Percentiles rank a stretch among this genome's conserved stretches.
Evolutionary conservation across 2,888 invertebrate genomes (phyloP).

Genomic region (Agriopis aurantiaria): DNA sequence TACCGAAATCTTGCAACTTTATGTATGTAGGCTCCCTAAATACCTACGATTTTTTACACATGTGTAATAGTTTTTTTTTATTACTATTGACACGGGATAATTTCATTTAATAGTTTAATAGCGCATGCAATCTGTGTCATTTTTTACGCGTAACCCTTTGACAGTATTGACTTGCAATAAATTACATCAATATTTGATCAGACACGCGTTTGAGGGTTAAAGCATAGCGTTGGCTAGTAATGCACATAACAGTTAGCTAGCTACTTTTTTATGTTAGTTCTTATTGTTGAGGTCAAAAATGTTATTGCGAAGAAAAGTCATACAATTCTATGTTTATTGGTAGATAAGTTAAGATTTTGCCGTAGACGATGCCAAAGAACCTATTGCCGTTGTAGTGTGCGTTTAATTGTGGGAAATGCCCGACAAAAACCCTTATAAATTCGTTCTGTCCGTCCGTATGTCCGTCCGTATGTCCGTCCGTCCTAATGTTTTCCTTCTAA

Average conservation of each 20-base stretch:
- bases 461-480: too few species aligned
- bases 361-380: too few species aligned
- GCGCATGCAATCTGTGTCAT: conserved; percentile 65
- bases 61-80: conserved; percentile 26
- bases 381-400: too few species aligned
- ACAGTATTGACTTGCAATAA: conserved; percentile 78
- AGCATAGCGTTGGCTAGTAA: conserved; percentile 5
- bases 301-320: too few species aligned
- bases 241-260: neutral
- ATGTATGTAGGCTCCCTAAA: neutral
- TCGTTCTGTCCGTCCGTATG: too few species aligned
- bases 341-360: too few species aligned
- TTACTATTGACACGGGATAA: conserved; percentile 50
- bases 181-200: conserved; percentile 81
- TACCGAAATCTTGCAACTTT: neutral
- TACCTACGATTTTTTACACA: neutral
- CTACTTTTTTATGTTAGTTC: neutral
- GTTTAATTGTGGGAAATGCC: too few species aligned
- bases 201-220: conserved; percentile 62
- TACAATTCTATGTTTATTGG: neutral
- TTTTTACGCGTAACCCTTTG: conserved; percentile 78
- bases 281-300: too few species aligned
- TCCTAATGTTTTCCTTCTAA: too few species aligned
- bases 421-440: too few species aligned
- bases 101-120: conserved; percentile 74